Base-by-base conservation (phyloP, 1,140 invertebrate genomes). In the Phymorhynchus buccinoides region DNA sequence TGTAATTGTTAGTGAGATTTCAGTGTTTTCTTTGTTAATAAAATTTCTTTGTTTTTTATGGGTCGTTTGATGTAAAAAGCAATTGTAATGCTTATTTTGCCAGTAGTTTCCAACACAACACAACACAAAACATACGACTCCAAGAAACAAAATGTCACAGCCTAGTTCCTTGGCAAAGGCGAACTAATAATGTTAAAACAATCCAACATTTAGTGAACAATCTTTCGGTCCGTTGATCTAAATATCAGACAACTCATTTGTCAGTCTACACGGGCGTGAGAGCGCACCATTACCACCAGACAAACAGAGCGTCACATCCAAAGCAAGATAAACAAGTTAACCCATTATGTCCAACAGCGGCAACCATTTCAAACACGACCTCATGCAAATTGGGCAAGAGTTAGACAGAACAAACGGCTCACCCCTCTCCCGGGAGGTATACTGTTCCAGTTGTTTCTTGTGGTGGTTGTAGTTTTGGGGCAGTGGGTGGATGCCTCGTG, bases 401-500 rank as follows among this genome's bases (percentile, higher is more conserved):
- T 39, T 75, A 75, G 35, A 75, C 73, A 41, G 35, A 39, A 75
- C 73, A 75, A 75, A 75, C 37, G 73, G 73, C 39, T 39, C 32
- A 2, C 27, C 14, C 73, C 18, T 75, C 73, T 75, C 73, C 37
- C 35, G 22, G 73, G 73, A 75, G 37, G 37, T 75, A 75, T 75
- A 75, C 73, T 27, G 73, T 75, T 75, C 35, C 37, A 75, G 16
- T 14, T 39, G 35, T 75, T 75, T 41, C 27, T 48, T 48, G n/a
- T n/a, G n/a, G n/a, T n/a, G n/a, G n/a, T n/a, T n/a, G n/a, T n/a
- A n/a, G n/a, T n/a, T n/a, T n/a, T n/a, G n/a, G n/a, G n/a, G n/a
- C n/a, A n/a, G n/a, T n/a, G n/a, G n/a, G n/a, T n/a, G n/a, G n/a
- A n/a, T n/a, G n/a, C n/a, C n/a, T n/a, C n/a, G n/a, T n/a, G n/a